Evolutionary conservation across 2,888 invertebrate genomes (phyloP).

Genomic region (Philereme transversata): DNA sequence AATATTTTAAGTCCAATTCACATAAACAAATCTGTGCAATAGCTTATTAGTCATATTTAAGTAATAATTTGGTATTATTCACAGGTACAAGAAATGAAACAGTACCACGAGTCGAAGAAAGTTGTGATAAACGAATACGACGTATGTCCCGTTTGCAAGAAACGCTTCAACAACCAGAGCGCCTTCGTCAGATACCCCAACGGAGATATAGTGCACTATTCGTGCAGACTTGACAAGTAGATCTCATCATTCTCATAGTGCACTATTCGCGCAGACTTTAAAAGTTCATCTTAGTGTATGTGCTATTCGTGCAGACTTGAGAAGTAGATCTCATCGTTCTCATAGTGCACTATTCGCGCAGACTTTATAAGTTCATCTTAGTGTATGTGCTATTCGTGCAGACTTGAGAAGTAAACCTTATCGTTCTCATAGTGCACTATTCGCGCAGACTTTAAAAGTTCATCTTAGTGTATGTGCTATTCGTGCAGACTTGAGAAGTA

Average conservation of each 20-base stretch:
- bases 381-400: not conserved
- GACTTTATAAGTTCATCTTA: not conserved
- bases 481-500: not conserved
- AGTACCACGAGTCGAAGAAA: conserved; percentile 91
- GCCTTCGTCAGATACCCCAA: conserved; percentile 96
- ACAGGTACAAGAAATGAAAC: conserved; percentile 90
- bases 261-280: not conserved
- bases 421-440: not conserved
- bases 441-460: not conserved
- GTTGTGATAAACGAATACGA: conserved; percentile 94
- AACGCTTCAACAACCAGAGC: conserved; percentile 96
- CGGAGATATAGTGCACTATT: conserved; percentile 96
- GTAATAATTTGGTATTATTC: not conserved
- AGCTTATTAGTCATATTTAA: too few relatives aligned
- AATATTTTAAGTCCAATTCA: too few relatives aligned
- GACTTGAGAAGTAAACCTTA: not conserved
- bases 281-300: not conserved
- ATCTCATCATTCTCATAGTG: conserved; percentile 6
- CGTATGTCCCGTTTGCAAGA: conserved; percentile 96
- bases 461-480: not conserved
- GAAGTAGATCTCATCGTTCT: not conserved
- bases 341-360: not conserved
- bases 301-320: not conserved
- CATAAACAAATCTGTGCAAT: too few relatives aligned
- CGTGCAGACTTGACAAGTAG: conserved; percentile 83